phyloP scores from a whole-genome alignment of 2,888 invertebrate species.

The Eristalis intricaria region DNA sequence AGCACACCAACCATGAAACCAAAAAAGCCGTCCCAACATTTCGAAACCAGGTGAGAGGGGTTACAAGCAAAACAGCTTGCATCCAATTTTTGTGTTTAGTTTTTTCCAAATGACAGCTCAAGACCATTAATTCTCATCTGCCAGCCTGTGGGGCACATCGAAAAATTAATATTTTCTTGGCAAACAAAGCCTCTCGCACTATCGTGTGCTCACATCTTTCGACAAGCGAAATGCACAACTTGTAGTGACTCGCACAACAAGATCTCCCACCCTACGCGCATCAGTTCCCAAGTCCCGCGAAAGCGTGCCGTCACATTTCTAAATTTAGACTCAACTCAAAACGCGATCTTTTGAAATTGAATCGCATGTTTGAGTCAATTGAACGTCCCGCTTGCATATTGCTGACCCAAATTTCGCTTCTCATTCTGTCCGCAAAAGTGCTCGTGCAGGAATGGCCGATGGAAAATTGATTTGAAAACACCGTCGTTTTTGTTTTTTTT shows the following conservation, averaged over 20 bases:
- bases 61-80: not conserved
- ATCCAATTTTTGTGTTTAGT: not conserved
- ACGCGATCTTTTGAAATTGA: constrained; percentile 30
- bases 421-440: constrained; percentile 21
- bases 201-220: not conserved
- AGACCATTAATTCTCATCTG: constrained; percentile 39
- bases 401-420: constrained; percentile 56
- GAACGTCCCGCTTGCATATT: constrained; percentile 43
- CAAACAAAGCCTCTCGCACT: constrained; percentile 22
- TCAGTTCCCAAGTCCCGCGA: constrained; percentile 13
- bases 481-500: not conserved
- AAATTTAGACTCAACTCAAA: constrained; percentile 46
- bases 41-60: no score
- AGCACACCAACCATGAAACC: constrained; percentile 43
- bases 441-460: not conserved
- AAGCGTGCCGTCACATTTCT: constrained; percentile 53
- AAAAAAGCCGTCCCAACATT: constrained; percentile 24
- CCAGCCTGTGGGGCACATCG: not conserved
- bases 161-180: constrained; percentile 43
- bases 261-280: not conserved
- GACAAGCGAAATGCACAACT: constrained; percentile 12
- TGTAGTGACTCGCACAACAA: constrained; percentile 8
- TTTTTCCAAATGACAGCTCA: constrained; percentile 52
- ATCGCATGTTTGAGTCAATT: constrained; percentile 53
- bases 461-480: not conserved